A percentile compares a stretch with the other conserved stretches of the same genome.
phyloP scores from a whole-genome alignment of 2,797 vertebrate genomes.

The Hapalemur alaotrensis region DNA sequence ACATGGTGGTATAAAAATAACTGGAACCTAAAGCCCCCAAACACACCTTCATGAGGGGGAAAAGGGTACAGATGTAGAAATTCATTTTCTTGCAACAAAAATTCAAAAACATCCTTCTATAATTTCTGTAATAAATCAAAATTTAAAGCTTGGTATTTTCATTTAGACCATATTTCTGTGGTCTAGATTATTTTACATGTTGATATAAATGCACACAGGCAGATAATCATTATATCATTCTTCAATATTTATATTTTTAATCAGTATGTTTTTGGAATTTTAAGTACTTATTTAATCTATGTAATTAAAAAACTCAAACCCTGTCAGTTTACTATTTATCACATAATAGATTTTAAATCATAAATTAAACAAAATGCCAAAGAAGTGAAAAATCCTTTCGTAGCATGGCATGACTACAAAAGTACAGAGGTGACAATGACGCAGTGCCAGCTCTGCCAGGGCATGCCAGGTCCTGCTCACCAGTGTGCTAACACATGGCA shows the following conservation, averaged over 20 bases:
- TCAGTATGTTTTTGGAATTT: not conserved
- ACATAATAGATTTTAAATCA: not conserved
- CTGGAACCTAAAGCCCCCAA: not conserved
- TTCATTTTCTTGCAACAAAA: not conserved
- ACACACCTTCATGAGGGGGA: not conserved
- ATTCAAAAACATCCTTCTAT: not conserved
- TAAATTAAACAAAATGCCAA: constrained; percentile 7
- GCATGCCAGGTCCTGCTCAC: not conserved
- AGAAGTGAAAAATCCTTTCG: not conserved
- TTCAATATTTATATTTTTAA: not conserved
- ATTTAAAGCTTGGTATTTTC: not conserved
- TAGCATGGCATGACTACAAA: not conserved
- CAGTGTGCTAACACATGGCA: not conserved
- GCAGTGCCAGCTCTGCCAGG: not conserved
- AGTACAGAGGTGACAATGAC: not conserved
- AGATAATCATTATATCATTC: not conserved
- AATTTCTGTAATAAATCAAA: constrained; percentile 26
- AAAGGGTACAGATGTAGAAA: not conserved
- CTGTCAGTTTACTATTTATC: not conserved
- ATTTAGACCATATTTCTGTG: not conserved
- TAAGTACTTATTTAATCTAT: constrained; percentile 12
- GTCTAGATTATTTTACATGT: not conserved
- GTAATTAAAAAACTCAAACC: constrained; percentile 10
- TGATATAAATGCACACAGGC: not conserved
- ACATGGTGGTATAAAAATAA: not conserved